These are phyloP conservation scores for Hydrozoanthus gracilis DNA, from an alignment of 92 coral and sea anemone species.

Conservation along the genomic window DNA sequence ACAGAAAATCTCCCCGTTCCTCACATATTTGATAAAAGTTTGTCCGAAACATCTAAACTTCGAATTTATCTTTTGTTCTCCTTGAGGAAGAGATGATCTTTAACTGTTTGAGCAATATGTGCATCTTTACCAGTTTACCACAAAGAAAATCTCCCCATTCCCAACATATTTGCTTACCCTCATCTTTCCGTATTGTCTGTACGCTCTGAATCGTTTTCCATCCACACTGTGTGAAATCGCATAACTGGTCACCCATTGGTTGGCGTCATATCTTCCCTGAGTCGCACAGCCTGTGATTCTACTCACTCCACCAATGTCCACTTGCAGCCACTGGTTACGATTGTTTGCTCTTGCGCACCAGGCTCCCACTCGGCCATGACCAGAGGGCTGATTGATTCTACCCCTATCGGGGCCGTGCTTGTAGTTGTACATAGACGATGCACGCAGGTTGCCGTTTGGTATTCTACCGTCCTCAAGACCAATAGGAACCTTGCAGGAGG, in stretches of 20 bases:
- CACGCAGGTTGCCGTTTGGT: conserved; percentile 79
- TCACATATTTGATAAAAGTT: no score
- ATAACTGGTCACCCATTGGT: conserved; percentile 84
- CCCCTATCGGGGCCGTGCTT: conserved; percentile 77
- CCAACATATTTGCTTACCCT: conserved; percentile 56
- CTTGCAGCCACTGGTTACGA: conserved; percentile 84
- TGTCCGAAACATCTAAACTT: no score
- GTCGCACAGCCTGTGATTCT: conserved; percentile 82
- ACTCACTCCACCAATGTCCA: conserved; percentile 74
- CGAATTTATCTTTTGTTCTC: no score
- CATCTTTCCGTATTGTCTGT: conserved; percentile 80
- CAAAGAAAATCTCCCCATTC: neutral
- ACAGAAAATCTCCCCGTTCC: no score
- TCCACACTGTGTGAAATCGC: conserved; percentile 65
- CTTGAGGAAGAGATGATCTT: no score
- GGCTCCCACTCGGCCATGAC: conserved; percentile 79
- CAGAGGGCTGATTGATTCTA: conserved; percentile 76
- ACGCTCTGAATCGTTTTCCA: conserved; percentile 67
- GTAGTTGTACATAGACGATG: conserved; percentile 73
- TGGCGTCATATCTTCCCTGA: conserved; percentile 85
- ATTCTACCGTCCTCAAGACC: conserved; percentile 85
- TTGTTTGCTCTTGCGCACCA: conserved; percentile 85
- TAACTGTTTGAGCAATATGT: neutral
- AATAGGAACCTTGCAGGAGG: conserved; percentile 69
- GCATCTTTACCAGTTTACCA: neutral